Percentiles rank a stretch among this genome's conserved stretches.
These are phyloP conservation scores for Neelides folsomi DNA, from an alignment of 2,888 invertebrate species.

Conservation along the genomic window DNA sequence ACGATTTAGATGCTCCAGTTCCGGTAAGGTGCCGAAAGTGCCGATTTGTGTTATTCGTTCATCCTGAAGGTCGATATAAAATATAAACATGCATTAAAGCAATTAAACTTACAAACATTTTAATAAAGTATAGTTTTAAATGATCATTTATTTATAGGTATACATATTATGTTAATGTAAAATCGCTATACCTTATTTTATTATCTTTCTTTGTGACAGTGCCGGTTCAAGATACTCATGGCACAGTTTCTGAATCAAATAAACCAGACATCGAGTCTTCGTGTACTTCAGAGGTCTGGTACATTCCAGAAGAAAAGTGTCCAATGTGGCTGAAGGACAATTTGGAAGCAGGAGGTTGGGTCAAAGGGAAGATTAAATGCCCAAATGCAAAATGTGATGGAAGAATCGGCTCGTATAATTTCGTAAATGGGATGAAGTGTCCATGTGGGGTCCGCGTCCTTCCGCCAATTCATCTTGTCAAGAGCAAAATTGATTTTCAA, in stretches of 20 bases:
- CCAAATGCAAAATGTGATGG: constrained; percentile 43
- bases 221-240: constrained; percentile 29
- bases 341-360: constrained; percentile 49
- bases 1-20: neutral
- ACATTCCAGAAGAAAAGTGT: constrained; percentile 45
- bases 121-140: too few species aligned
- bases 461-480: constrained; percentile 49
- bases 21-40: constrained; percentile 43
- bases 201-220: too few species aligned
- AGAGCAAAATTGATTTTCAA: constrained; percentile 49
- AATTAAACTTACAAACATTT: too few species aligned
- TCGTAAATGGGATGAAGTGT: constrained; percentile 51
- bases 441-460: constrained; percentile 45
- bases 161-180: too few species aligned
- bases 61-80: constrained; percentile 33
- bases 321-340: constrained; percentile 46
- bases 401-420: constrained; percentile 54
- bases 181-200: too few species aligned
- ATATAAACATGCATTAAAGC: too few species aligned
- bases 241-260: neutral
- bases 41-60: constrained; percentile 38
- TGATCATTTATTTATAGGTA: too few species aligned
- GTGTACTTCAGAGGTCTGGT: constrained; percentile 37
- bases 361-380: constrained; percentile 54
- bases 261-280: neutral